Evolutionary conservation across 2,113 vertebrate genomes (phyloP).

Genomic region (Fregata magnificens): DNA sequence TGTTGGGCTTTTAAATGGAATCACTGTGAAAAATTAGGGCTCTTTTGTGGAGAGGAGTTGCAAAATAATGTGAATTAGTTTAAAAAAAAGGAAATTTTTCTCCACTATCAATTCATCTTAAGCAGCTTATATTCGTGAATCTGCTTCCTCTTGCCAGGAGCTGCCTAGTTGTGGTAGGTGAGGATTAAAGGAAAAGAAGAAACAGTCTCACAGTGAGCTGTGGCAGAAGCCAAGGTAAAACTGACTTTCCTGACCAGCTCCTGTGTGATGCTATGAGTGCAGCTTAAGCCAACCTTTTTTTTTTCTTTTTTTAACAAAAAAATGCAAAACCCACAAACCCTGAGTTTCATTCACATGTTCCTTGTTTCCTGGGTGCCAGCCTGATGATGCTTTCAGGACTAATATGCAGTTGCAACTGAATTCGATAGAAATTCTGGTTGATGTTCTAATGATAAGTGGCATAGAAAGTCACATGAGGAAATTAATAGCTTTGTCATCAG

Average conservation of each 20-base stretch:
- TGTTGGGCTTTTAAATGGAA: background rate
- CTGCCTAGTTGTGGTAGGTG: background rate
- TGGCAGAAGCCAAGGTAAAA: background rate
- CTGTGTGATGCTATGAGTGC: background rate
- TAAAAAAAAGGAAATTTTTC: background rate
- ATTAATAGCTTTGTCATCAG: background rate
- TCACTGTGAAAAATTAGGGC: background rate
- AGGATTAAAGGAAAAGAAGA: background rate
- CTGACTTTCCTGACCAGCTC: rapidly evolving
- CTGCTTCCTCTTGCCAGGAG: background rate
- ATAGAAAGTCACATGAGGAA: background rate
- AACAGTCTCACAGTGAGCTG: background rate
- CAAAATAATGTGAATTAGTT: background rate
- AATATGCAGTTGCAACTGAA: background rate
- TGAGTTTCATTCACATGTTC: background rate
- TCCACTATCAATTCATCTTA: background rate
- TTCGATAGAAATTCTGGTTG: background rate
- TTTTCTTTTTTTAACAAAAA: background rate
- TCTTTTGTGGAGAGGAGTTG: background rate
- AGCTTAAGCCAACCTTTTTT: background rate
- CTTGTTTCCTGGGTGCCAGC: background rate
- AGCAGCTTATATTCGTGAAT: background rate
- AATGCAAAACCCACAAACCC: rapidly evolving
- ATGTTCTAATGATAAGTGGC: background rate
- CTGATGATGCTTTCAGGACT: background rate